These are phyloP conservation scores for Ormyrus pomaceus DNA, from an alignment of 2,888 invertebrate genomes.

Conservation along the genomic window DNA sequence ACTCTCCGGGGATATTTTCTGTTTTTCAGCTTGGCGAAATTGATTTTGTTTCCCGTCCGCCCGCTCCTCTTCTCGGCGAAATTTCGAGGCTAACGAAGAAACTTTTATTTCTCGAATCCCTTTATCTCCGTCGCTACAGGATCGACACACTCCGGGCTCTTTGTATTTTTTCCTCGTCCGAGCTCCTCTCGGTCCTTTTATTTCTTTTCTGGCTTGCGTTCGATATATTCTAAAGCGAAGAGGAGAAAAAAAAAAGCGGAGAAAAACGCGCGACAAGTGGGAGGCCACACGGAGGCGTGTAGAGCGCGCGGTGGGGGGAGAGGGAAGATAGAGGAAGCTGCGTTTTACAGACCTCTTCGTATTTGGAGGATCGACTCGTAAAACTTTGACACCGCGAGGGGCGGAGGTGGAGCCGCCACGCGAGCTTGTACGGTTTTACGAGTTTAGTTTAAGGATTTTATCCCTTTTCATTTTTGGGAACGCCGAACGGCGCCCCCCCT, in stretches of 20 bases:
- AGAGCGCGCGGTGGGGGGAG: background rate
- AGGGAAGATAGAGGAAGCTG: constrained; percentile 25
- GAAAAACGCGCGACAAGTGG: constrained; percentile 15
- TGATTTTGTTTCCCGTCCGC: constrained; percentile 44
- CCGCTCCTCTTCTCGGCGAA: constrained; percentile 11
- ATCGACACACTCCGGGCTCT: constrained; percentile 34
- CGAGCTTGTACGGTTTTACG: constrained; percentile 38
- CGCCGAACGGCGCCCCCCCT: too few species aligned
- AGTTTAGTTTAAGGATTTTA: constrained; percentile 52
- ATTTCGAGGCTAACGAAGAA: constrained; percentile 19
- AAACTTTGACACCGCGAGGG: constrained; percentile 45
- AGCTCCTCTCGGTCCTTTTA: constrained; percentile 16
- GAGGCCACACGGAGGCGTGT: background rate
- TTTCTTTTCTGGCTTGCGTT: background rate
- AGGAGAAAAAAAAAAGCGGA: constrained; percentile 5
- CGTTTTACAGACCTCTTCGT: constrained; percentile 43
- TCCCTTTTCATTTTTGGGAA: constrained; percentile 46
- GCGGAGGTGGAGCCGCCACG: constrained; percentile 2
- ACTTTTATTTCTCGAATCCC: constrained; percentile 41
- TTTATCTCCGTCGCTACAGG: constrained; percentile 33
- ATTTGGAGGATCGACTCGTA: constrained; percentile 48
- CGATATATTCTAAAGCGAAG: background rate
- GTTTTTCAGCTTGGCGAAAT: constrained; percentile 34
- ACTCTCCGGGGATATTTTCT: constrained; percentile 38
- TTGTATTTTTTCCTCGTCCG: constrained; percentile 28